Evolutionary conservation across 2,888 invertebrate genomes (phyloP).

Genomic region (Lasioglossum leucozonium): DNA sequence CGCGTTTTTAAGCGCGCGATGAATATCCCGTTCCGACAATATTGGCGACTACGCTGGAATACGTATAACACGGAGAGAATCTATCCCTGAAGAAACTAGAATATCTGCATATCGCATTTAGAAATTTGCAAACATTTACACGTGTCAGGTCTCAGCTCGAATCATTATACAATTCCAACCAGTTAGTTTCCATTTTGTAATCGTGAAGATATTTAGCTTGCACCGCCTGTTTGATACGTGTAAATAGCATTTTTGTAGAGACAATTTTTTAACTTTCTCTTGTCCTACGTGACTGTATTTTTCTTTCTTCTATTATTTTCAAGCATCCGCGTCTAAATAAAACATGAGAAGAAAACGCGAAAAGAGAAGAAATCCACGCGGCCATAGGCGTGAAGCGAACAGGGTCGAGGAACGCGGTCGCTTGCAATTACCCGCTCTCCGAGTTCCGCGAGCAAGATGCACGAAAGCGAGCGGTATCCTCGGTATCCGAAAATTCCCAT

Average conservation of each 20-base stretch:
- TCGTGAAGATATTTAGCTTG: neutral
- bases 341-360: neutral
- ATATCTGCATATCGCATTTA: neutral
- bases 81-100: neutral
- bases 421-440: neutral
- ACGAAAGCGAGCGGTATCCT: neutral
- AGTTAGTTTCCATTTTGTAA: neutral
- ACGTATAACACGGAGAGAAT: neutral
- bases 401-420: neutral
- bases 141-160: neutral
- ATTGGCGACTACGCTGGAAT: neutral
- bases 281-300: neutral
- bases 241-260: no score
- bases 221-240: neutral
- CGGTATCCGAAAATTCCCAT: neutral
- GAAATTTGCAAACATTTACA: neutral
- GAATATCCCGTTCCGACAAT: slow-evolving; percentile 3
- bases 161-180: neutral
- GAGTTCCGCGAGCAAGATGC: neutral
- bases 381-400: neutral
- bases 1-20: slow-evolving; percentile 12
- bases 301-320: neutral
- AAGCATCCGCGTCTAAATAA: neutral
- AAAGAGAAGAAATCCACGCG: neutral
- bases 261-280: no score